Evolutionary conservation across 2,113 vertebrate genomes (phyloP).

Genomic region (Holacanthus passer): DNA sequence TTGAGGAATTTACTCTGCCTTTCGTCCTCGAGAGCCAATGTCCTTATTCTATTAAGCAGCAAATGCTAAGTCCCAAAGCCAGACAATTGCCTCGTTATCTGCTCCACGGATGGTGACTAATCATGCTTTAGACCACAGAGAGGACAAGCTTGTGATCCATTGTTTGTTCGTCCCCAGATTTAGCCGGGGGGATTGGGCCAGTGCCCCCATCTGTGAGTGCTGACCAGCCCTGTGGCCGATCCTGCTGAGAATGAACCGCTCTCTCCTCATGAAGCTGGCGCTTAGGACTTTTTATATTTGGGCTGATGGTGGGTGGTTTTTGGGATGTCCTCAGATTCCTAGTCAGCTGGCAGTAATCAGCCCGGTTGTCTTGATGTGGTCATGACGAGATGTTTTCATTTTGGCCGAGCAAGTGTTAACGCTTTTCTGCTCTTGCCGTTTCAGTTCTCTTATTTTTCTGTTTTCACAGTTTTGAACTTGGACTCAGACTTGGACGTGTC

Average conservation of each 20-base stretch:
- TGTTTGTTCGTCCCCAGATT: constrained; percentile 45
- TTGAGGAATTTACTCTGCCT: constrained; percentile 24
- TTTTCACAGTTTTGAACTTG: background rate
- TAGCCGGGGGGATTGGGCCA: background rate
- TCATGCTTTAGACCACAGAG: constrained; percentile 32
- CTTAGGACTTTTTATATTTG: background rate
- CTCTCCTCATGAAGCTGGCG: background rate
- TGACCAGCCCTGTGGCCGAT: constrained; percentile 15
- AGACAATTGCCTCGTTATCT: constrained; percentile 36
- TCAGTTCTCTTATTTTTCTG: background rate
- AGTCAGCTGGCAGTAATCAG: constrained; percentile 21
- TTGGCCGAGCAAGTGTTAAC: background rate
- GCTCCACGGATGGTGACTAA: constrained; percentile 42
- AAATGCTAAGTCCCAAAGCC: constrained; percentile 19
- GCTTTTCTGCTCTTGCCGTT: background rate
- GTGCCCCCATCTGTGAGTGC: constrained; percentile 25
- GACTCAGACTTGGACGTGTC: background rate
- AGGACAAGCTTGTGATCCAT: constrained; percentile 45
- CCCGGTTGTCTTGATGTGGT: background rate
- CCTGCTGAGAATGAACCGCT: constrained; percentile 25
- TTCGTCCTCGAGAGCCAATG: constrained; percentile 2
- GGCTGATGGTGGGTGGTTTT: constrained; percentile 8
- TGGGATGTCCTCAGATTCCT: constrained; percentile 5
- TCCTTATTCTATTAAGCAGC: constrained; percentile 28
- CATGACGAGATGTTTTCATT: background rate